Conservation (phyloP, 2,113 vertebrate genomes). For the Calyptommatus sinebrachiatus region DNA sequence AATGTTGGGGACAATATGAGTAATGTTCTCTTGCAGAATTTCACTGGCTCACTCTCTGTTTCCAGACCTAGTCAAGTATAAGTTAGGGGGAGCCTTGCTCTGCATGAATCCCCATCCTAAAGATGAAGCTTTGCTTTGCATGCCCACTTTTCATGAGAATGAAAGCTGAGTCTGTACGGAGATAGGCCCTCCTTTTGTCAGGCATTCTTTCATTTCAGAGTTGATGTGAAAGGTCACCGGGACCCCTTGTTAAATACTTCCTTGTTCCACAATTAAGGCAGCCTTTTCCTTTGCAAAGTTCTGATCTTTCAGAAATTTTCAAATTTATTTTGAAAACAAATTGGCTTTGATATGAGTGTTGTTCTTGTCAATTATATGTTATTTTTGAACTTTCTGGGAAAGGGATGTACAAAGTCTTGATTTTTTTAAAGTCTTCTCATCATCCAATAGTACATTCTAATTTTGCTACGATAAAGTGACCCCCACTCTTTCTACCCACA, state of each 20-base stretch:
- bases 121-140: neutral
- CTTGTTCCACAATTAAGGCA: neutral
- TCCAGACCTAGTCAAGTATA: neutral
- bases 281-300: neutral
- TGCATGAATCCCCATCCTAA: neutral
- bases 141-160: neutral
- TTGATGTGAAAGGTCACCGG: neutral
- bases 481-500: neutral
- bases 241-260: neutral
- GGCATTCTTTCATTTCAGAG: neutral
- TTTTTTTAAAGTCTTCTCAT: neutral
- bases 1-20: neutral
- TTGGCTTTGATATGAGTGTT: neutral
- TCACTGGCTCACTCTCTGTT: neutral
- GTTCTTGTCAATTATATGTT: neutral
- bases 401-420: neutral
- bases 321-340: neutral
- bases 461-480: constrained; percentile 44
- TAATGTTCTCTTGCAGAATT: neutral
- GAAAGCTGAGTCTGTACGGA: neutral
- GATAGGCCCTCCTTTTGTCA: neutral
- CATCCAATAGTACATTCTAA: neutral
- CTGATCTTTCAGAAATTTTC: neutral
- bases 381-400: constrained; percentile 32
- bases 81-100: neutral